Evolutionary conservation across 2,888 invertebrate species (phyloP), one percentile per base, ranked within the genome.

Genomic region (Euphydryas editha): DNA sequence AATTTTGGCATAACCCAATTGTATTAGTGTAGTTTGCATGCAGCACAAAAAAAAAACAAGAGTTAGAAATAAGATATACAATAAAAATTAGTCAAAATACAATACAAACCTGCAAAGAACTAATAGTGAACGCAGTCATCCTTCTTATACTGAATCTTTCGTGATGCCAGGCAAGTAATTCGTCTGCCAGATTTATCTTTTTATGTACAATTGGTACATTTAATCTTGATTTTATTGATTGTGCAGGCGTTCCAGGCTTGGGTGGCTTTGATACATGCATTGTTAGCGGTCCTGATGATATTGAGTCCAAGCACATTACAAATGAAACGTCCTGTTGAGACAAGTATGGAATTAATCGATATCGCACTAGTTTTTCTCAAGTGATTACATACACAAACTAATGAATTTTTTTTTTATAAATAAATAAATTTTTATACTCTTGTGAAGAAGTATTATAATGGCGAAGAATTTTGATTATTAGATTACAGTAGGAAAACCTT

Each of bases 241-340:
- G 94, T 7, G 97, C 95, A 0, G 97, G 93, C 0, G 96, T 96
- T 62, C 96, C 97, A 18, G 98, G 95, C 79, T 96, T 96, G 0
- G 99, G 99, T 0, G 98, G 98, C 88, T 99, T 99, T 0, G 99
- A 99, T 8, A 99, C 99, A 86, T 99, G 99, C 92, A 99, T 95
- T 74, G 95, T 95, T 1, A 99, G 87, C 0, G 93, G 85, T 36
- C 95, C 93, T 0, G 94, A 90, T 0, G 95, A 94, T 10, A 98
- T 93, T 0, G 97, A 95, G 83, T 99, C 99, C 71, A 99, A 86
- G 83, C 99, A 99, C 81, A 99, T 93, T 0, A 97, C 97, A 87
- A 97, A 98, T 0, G 97, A 95, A 0, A 98, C 96, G 81, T 98
- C 98, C 95, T 98, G 87, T 0, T 62, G 61, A 37, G 24, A 44